Percentiles rank a stretch among this genome's conserved stretches.
phyloP scores from a whole-genome alignment of 2,797 vertebrate species.

The Sciaenops ocellatus region DNA sequence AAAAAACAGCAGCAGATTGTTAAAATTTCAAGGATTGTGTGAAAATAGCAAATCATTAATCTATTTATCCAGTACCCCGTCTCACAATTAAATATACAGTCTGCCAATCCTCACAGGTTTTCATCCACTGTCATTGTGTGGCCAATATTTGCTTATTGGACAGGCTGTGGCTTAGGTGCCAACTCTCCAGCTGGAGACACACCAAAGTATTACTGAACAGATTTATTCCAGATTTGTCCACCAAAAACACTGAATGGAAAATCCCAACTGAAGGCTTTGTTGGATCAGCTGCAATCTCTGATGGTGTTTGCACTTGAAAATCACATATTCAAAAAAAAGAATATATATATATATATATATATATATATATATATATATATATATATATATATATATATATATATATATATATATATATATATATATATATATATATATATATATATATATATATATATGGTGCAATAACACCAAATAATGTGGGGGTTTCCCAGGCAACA shows the following conservation, averaged over 20 bases:
- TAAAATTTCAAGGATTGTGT: constrained; percentile 43
- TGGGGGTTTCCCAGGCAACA: constrained; percentile 35
- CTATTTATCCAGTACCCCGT: constrained; percentile 46
- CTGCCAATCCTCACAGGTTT: constrained; percentile 54
- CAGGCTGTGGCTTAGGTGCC: constrained; percentile 37
- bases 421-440: background rate
- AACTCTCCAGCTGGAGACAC: constrained; percentile 60
- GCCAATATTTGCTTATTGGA: constrained; percentile 58
- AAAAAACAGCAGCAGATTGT: constrained; percentile 38
- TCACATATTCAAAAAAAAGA: constrained; percentile 41
- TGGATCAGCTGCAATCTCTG: constrained; percentile 61
- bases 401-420: background rate
- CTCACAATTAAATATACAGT: constrained; percentile 48
- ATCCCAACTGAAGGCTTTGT: constrained; percentile 55
- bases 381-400: background rate
- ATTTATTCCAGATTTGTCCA: constrained; percentile 59
- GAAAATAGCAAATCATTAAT: constrained; percentile 60
- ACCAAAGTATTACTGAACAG: constrained; percentile 55
- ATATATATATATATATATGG: background rate
- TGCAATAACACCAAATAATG: constrained; percentile 16
- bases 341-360: background rate
- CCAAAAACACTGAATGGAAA: constrained; percentile 47
- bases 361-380: background rate
- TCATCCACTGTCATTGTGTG: constrained; percentile 43
- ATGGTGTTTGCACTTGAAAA: constrained; percentile 54